Evolutionary conservation across 2,113 vertebrate genomes (phyloP).

Genomic region (Paradoxurus hermaphroditus): DNA sequence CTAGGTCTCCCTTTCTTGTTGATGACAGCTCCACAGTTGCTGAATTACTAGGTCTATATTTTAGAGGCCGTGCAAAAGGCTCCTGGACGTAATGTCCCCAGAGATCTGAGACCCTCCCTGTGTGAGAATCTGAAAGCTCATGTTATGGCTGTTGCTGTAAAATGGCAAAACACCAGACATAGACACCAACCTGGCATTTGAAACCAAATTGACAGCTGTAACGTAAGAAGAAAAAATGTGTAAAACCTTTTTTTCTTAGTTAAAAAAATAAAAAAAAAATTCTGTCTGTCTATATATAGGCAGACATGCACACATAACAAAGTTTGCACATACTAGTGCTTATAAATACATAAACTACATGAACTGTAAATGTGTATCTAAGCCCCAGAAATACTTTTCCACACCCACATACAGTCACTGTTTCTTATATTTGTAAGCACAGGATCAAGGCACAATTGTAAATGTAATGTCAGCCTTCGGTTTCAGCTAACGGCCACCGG

Average conservation of each 20-base stretch:
- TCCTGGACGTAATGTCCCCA: neutral
- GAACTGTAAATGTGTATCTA: neutral
- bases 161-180: neutral
- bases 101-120: neutral
- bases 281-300: neutral
- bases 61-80: neutral
- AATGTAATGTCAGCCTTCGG: slow-evolving; percentile 42
- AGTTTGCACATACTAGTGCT: neutral
- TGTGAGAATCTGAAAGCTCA: neutral
- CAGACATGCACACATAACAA: neutral
- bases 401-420: neutral
- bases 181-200: neutral
- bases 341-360: neutral
- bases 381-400: neutral
- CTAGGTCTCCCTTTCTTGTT: slow-evolving; percentile 40
- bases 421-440: slow-evolving; percentile 35
- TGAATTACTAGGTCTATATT: neutral
- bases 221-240: neutral
- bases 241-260: neutral
- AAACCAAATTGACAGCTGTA: neutral
- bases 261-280: neutral
- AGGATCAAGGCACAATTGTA: slow-evolving; percentile 40
- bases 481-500: slow-evolving; percentile 55
- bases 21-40: slow-evolving; percentile 39
- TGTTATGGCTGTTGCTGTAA: neutral